Evolutionary conservation across 2,113 vertebrate species (phyloP).

Genomic region (Grammomys dolichurus): DNA sequence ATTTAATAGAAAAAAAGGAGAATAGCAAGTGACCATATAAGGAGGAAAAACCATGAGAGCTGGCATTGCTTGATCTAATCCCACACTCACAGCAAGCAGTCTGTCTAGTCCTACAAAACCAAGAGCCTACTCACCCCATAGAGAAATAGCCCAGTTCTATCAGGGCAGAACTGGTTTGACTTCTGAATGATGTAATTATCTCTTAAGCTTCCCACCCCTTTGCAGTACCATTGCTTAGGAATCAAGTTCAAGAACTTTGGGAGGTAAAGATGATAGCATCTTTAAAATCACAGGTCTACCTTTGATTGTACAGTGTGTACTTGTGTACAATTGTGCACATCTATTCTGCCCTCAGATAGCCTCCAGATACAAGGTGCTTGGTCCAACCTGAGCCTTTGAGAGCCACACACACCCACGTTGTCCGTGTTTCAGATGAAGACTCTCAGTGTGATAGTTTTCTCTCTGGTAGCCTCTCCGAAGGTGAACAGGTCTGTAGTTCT

Average conservation of each 20-base stretch:
- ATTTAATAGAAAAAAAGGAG: background rate
- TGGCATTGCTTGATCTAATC: background rate
- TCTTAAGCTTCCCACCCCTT: background rate
- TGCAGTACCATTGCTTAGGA: background rate
- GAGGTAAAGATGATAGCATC: background rate
- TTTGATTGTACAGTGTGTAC: background rate
- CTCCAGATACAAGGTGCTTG: background rate
- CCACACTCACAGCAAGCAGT: too few species aligned
- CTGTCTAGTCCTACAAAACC: background rate
- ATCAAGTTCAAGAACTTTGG: background rate
- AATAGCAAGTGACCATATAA: background rate
- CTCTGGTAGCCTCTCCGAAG: background rate
- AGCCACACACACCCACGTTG: background rate
- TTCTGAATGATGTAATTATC: background rate
- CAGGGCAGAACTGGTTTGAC: background rate
- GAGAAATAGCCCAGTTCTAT: background rate
- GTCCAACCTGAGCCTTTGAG: background rate
- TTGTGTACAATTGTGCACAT: background rate
- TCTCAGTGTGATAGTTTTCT: background rate
- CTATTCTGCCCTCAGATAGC: background rate
- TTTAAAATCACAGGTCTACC: constrained; percentile 14
- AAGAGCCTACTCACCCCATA: background rate
- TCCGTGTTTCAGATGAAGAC: background rate
- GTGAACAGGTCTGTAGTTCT: background rate
- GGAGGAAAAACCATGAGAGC: background rate